These are phyloP conservation scores for Perizoma flavofasciatum DNA, from an alignment of 2,888 invertebrate species.

Conservation along the genomic window DNA sequence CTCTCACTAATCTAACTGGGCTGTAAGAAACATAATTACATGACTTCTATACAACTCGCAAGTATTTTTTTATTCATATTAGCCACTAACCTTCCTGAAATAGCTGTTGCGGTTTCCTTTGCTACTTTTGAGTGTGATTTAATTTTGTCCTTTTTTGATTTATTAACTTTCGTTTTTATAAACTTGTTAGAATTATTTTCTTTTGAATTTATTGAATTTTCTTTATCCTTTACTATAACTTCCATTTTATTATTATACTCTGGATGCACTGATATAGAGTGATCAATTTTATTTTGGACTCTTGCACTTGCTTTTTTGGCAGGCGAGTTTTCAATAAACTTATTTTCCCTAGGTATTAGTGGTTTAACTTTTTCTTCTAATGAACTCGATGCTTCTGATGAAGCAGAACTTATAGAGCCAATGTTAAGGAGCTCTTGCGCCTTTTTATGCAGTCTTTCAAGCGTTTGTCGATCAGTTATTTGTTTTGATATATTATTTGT, in stretches of 20 bases:
- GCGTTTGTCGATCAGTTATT: conserved; percentile 53
- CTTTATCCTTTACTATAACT: conserved; percentile 20
- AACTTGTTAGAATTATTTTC: conserved; percentile 18
- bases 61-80: not conserved
- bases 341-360: conserved; percentile 31
- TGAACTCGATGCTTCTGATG: conserved; percentile 60
- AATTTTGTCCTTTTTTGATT: conserved; percentile 24
- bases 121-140: conserved; percentile 19
- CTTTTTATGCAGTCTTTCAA: conserved; percentile 70
- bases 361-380: conserved; percentile 41
- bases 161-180: conserved; percentile 25
- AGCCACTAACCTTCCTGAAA: conserved; percentile 27
- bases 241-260: conserved; percentile 25
- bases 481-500: conserved; percentile 43
- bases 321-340: conserved; percentile 17
- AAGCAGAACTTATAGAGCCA: conserved; percentile 60
- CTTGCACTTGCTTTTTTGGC: conserved; percentile 12
- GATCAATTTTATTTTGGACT: conserved; percentile 17
- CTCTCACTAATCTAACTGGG: conserved; percentile 69
- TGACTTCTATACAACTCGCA: no score
- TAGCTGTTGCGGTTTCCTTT: conserved; percentile 18
- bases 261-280: conserved; percentile 10
- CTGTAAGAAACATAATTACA: conserved; percentile 46
- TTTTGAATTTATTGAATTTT: conserved; percentile 10
- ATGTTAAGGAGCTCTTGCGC: conserved; percentile 71